Percentiles rank a stretch among this genome's conserved stretches.
Evolutionary conservation across 1,140 invertebrate species (phyloP).

Genomic region (Grapholita molesta): DNA sequence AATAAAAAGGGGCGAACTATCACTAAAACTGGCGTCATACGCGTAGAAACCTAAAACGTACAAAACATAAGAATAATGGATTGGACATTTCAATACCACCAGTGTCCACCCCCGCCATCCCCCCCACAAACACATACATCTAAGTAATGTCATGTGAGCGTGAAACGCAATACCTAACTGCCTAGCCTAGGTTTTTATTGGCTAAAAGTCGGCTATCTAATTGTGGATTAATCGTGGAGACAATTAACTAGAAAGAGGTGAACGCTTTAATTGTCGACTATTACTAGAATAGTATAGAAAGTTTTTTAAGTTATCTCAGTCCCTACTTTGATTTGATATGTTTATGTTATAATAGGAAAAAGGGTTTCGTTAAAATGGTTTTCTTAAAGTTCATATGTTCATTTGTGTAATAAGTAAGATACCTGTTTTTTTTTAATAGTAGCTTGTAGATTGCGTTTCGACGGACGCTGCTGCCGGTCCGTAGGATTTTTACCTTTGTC

Average conservation of each 20-base stretch:
- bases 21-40: neutral
- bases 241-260: neutral
- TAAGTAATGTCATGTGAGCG: neutral
- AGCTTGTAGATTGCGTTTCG: too few relatives aligned
- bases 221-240: neutral
- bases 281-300: neutral
- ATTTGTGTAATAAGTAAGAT: too few relatives aligned
- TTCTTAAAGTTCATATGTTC: too few relatives aligned
- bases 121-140: neutral
- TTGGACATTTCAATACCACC: neutral
- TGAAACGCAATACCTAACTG: neutral
- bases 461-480: too few relatives aligned
- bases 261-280: neutral
- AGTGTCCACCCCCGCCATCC: neutral
- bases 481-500: too few relatives aligned
- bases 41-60: neutral
- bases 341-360: too few relatives aligned
- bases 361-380: too few relatives aligned
- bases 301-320: neutral
- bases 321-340: neutral
- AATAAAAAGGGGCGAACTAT: too few relatives aligned
- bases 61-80: slow-evolving; percentile 10
- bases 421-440: too few relatives aligned
- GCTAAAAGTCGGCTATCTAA: neutral
- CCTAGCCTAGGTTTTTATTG: neutral